phyloP scores from a whole-genome alignment of 2,113 vertebrate species.

The Xyrauchen texanus region DNA sequence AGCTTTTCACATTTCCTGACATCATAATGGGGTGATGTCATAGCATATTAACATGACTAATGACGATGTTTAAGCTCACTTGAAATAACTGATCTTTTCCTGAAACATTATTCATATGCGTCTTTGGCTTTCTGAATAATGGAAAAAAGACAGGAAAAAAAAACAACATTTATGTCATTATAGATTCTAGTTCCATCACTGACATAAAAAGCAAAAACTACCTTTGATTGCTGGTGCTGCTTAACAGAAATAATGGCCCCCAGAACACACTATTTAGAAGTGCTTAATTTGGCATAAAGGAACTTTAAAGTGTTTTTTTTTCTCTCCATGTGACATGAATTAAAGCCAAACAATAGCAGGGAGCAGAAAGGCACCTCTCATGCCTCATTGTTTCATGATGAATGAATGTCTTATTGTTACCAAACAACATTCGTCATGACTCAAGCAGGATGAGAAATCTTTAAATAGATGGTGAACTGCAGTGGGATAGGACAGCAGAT shows the following conservation, averaged over 20 bases:
- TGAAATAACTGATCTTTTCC: slow-evolving; percentile 14
- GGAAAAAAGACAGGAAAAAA: slow-evolving; percentile 14
- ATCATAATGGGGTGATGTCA: slow-evolving; percentile 25
- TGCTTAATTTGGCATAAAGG: slow-evolving; percentile 57
- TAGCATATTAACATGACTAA: slow-evolving; percentile 24
- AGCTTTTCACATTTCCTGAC: slow-evolving; percentile 3
- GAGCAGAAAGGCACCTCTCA: slow-evolving; percentile 56
- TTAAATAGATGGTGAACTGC: slow-evolving; percentile 53
- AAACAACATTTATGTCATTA: slow-evolving; percentile 31
- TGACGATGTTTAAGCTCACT: slow-evolving; percentile 3
- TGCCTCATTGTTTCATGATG: slow-evolving; percentile 57
- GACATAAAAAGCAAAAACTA: slow-evolving; percentile 47
- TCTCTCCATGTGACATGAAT: slow-evolving; percentile 56
- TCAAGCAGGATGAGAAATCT: slow-evolving; percentile 57
- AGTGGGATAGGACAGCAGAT: slow-evolving; percentile 21
- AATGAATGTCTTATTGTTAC: slow-evolving; percentile 61
- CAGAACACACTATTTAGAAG: slow-evolving; percentile 52
- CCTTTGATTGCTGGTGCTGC: slow-evolving; percentile 43
- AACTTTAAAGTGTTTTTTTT: slow-evolving; percentile 47
- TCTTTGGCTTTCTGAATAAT: slow-evolving; percentile 14
- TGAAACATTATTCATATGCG: slow-evolving; percentile 1
- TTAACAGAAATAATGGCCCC: slow-evolving; percentile 52
- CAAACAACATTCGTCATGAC: slow-evolving; percentile 58
- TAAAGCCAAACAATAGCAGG: slow-evolving; percentile 62
- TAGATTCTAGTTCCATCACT: slow-evolving; percentile 44